Evolutionary conservation across 2,113 vertebrate genomes (phyloP).

Genomic region (Amblyopsis rosae): DNA sequence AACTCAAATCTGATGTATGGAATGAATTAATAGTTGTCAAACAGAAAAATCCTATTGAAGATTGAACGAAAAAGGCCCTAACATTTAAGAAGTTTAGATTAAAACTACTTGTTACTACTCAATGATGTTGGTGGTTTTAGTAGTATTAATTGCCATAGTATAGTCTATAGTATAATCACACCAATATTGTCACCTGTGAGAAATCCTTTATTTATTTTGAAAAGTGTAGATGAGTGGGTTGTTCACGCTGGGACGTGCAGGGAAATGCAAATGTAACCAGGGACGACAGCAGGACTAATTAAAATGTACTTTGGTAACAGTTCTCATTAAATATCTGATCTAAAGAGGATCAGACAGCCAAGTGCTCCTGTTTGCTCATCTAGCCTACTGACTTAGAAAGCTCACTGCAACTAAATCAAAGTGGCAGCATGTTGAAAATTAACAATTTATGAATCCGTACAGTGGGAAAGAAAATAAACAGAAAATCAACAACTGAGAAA

Average conservation of each 20-base stretch:
- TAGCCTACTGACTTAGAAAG: background rate
- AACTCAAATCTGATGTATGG: too few species aligned
- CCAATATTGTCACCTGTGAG: background rate
- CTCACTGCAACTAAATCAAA: background rate
- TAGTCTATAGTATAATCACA: background rate
- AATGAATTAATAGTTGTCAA: background rate
- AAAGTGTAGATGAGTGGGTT: background rate
- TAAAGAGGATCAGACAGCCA: background rate
- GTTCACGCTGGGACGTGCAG: background rate
- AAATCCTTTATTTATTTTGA: conserved; percentile 1
- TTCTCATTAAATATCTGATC: background rate
- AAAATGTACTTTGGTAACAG: background rate
- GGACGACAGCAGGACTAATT: background rate
- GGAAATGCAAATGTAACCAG: background rate
- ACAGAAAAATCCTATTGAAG: too few species aligned
- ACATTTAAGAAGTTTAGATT: background rate
- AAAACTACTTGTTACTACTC: background rate
- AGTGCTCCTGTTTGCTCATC: background rate
- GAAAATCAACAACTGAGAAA: too few species aligned
- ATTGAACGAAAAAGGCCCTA: too few species aligned
- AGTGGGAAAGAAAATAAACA: background rate
- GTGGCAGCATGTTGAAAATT: background rate
- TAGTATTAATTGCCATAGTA: background rate
- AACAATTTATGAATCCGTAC: background rate
- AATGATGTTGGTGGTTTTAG: background rate